Evolutionary conservation across 2,888 invertebrate genomes (phyloP).

Genomic region (Homarus gammarus): DNA sequence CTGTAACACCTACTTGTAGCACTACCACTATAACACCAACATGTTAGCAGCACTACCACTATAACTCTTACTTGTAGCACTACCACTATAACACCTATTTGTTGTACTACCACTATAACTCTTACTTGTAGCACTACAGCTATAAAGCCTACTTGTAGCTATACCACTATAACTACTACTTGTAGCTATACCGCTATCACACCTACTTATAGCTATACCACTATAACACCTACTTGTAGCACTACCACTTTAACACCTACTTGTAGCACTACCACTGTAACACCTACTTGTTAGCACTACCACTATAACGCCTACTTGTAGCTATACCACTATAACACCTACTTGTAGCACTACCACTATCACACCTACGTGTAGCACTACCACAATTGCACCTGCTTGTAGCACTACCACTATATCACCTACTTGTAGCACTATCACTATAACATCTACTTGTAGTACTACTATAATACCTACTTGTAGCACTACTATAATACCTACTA

Average conservation of each 20-base stretch:
- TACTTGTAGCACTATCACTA: neutral
- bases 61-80: too few species aligned
- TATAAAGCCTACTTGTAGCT: too few species aligned
- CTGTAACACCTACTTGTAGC: neutral
- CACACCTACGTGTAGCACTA: slow-evolving; percentile 1
- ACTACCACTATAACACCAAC: slow-evolving; percentile 9
- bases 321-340: neutral
- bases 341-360: neutral
- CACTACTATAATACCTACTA: too few species aligned
- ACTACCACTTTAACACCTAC: neutral
- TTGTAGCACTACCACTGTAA: neutral
- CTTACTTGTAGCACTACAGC: neutral
- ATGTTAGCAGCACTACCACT: too few species aligned
- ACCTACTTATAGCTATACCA: slow-evolving; percentile 9
- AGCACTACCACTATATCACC: slow-evolving; percentile 7
- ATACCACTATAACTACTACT: too few species aligned
- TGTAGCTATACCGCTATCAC: slow-evolving; percentile 15
- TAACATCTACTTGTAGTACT: neutral
- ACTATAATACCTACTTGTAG: too few species aligned
- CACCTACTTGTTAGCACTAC: neutral
- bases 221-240: too few species aligned
- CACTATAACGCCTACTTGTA: neutral
- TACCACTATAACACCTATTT: neutral
- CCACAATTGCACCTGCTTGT: neutral
- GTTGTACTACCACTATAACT: neutral